Evolutionary conservation across 1,140 invertebrate species (phyloP).

Genomic region (Phocides pigmalion): DNA sequence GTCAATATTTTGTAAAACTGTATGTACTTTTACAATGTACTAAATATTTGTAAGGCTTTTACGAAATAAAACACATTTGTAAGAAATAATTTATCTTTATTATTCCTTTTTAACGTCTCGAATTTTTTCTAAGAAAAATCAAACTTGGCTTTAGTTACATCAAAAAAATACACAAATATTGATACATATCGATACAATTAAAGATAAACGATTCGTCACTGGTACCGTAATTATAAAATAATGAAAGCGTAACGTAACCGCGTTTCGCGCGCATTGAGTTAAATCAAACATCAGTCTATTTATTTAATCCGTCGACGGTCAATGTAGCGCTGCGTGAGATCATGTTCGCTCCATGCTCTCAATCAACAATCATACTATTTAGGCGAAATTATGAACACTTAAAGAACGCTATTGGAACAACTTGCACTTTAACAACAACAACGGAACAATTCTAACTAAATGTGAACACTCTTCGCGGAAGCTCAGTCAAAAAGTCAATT

Average conservation of each 20-base stretch:
- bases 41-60: slow-evolving; percentile 34
- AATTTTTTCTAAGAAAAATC: slow-evolving; percentile 81
- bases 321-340: slow-evolving; percentile 30
- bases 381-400: slow-evolving; percentile 27
- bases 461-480: not conserved
- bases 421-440: slow-evolving; percentile 3
- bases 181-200: slow-evolving; percentile 71
- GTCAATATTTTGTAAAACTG: no score
- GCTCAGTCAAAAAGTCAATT: slow-evolving; percentile 5
- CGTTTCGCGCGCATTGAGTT: slow-evolving; percentile 35
- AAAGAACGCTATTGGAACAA: slow-evolving; percentile 1
- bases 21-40: not conserved
- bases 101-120: slow-evolving; percentile 79
- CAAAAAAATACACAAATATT: slow-evolving; percentile 79
- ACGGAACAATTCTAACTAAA: not conserved
- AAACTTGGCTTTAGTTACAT: slow-evolving; percentile 81
- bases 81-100: slow-evolving; percentile 83
- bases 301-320: slow-evolving; percentile 33
- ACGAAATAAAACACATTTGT: slow-evolving; percentile 73
- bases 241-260: slow-evolving; percentile 61
- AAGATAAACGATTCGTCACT: slow-evolving; percentile 64
- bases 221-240: slow-evolving; percentile 56
- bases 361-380: slow-evolving; percentile 35
- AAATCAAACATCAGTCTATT: slow-evolving; percentile 44
- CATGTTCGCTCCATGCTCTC: slow-evolving; percentile 35